Base-by-base conservation (phyloP, 2,113 vertebrate genomes). In the Corythaixoides concolor region DNA sequence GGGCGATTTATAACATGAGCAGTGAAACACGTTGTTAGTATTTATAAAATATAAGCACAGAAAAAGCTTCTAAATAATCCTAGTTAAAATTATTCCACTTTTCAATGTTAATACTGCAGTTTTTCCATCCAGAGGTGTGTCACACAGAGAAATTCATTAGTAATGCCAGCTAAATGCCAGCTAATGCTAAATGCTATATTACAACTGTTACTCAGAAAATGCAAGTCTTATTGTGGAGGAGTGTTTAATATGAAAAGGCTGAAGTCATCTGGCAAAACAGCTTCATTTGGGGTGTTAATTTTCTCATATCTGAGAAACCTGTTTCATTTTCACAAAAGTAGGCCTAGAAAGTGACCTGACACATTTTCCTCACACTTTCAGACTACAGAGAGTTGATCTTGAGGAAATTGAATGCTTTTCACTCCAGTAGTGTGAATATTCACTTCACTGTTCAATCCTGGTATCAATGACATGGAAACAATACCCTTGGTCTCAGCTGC, bases 291-390 rank as follows among this genome's bases (percentile, higher is more conserved):
- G 33, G 45, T 86, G 62, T 76, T 85, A 64, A 70, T 85, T 85
- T 89, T 81, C 81, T 89, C 50, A 1, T 49, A 11, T 37, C 69
- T 87, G 62, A 53, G 79, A 91, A 93, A 90, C 79, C n/a, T 76
- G 49, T 78, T 94, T 93, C 39, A 87, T 94, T 96, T 92, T 89
- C 74, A 89, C 49, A 53, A 72, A 94, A 84, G 22, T n/a, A 62
- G 56, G n/a, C 28, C 53, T 73, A 89, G 58, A 92, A 72, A 89
- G 64, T 53, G 22, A 10, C 49, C 35, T 5, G 5, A 79, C 78
- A 85, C 69, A 79, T 93, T 89, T 91, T 78, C 19, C 49, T 96
- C 68, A 73, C 66, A 47, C 62, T 87, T 90, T 58, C 62, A 94
- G 76, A 27, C 56, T 82, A 49, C 77, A 69, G 66, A 86, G 82